phyloP scores from a whole-genome alignment of 2,797 vertebrate genomes.

The Acanthurus tractus region DNA sequence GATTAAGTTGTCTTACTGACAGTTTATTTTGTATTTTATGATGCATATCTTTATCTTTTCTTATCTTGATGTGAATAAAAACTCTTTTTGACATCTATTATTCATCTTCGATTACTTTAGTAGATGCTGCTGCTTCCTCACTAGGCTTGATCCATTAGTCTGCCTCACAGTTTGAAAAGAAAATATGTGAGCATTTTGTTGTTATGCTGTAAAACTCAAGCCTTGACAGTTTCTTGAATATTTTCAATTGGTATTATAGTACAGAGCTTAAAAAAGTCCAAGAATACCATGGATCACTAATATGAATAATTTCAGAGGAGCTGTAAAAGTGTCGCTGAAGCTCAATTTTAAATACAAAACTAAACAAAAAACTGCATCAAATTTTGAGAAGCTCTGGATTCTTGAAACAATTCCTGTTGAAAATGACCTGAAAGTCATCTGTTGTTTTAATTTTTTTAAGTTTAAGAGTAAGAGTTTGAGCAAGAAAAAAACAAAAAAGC shows the following conservation, averaged over 20 bases:
- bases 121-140: constrained; percentile 14
- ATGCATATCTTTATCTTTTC: too few relatives aligned
- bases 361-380: not conserved
- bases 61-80: not conserved
- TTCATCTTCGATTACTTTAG: constrained; percentile 22
- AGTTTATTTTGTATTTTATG: too few relatives aligned
- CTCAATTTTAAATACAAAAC: constrained; percentile 2
- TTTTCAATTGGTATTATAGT: not conserved
- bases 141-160: not conserved
- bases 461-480: not conserved
- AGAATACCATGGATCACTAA: not conserved
- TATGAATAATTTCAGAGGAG: constrained; percentile 10
- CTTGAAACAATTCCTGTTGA: not conserved
- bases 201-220: not conserved
- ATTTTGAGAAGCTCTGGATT: not conserved
- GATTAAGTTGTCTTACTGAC: too few relatives aligned
- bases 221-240: not conserved
- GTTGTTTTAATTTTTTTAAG: not conserved
- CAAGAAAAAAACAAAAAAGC: not conserved
- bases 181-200: not conserved
- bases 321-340: not conserved
- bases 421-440: not conserved
- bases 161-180: constrained; percentile 4
- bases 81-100: constrained; percentile 15
- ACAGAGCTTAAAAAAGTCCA: not conserved